Base-by-base conservation (phyloP, 1,140 invertebrate species). In the Lasioglossum baleicum region DNA sequence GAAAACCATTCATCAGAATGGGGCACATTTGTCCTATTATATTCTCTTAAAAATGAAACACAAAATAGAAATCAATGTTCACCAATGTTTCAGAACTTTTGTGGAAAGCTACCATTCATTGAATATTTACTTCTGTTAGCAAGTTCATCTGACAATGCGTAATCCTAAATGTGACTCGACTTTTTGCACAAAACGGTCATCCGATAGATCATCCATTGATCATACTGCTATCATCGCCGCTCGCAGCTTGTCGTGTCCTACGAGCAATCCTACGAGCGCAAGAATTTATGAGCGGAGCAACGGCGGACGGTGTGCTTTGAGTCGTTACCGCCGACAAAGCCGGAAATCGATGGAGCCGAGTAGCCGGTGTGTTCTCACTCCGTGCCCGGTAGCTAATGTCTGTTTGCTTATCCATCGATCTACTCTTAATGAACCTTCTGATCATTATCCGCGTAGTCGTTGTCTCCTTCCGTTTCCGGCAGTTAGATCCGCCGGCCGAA, bases 341-440 rank as follows among this genome's bases (percentile, higher is more conserved):
- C 69, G 75, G 64, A 72, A 82, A 82, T 82, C 80, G 75, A 82
- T 82, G 69, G 56, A 68, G 63, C 66, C 60, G 44, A 6, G 8
- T 31, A 31, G 31, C 61, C 53, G 20, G 51, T 77, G 80, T 71
- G 66, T 81, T 51, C 66, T 61, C 53, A 35, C 60, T 63, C 31
- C 20, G 61, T 51, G 42, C 51, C 60, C 61, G 58, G 2, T 60
- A 63, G 68, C 76, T 81, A 81, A 77, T 81, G 51, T 78, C 75
- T 70, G 61, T 58, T 75, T 65, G 48, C 67, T 51, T 78, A 77
- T 70, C 75, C 75, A 81, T 81, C 73, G 73, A 81, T 81, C 80
- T 70, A 58, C 64, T 71, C 67, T 77, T 78, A 81, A 81, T 81
- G 80, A 81, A 81, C 80, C 61, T 68, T 65, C 75, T 60, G 80